Evolutionary conservation across 2,888 invertebrate species (phyloP), one percentile per base, ranked within the genome.

Genomic region (Apodemia duryi): DNA sequence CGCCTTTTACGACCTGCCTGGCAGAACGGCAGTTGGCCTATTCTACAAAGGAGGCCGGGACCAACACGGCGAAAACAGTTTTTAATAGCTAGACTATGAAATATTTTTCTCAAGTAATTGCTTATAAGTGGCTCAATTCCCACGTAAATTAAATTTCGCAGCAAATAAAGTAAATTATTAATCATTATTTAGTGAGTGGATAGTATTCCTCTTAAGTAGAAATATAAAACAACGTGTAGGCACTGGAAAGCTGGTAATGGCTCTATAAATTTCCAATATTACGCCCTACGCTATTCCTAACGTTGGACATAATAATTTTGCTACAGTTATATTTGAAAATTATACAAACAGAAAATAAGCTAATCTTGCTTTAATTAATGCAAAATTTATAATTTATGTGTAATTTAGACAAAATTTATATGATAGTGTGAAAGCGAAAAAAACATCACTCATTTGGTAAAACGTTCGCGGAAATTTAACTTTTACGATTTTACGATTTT

Each of bases 181-280:
- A 2, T 38, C 38, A 6, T 5, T 38, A 38, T 21, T 51, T 21
- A 51, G 7, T n/a, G n/a, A 28, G 6, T 21, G 21, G 51, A 51
- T 51, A 51, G n/a, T 51, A 28, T 51, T 13, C 10, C 46, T 51
- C 51, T 21, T 7, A 21, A 51, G 51, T 51, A 51, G 28, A 21
- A 51, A 51, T 51, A 51, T 21, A 21, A 5, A 7, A n/a, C 51
- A n/a, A n/a, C 51, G 51, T n/a, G 21, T 13, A 51, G 21, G 51
- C 51, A n/a, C 51, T 51, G 21, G 51, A n/a, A n/a, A 51, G 21
- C 7, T 51, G 21, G 51, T 51, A 51, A 51, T 51, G 51, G 51
- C 51, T 51, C n/a, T n/a, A 51, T 51, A 51, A 51, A 51, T 51
- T 51, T 21, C 51, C 51, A 51, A 51, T 51, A 51, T 51, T 51